Base-by-base conservation (phyloP, 1,140 invertebrate genomes). In the Drosophila orosa region DNA sequence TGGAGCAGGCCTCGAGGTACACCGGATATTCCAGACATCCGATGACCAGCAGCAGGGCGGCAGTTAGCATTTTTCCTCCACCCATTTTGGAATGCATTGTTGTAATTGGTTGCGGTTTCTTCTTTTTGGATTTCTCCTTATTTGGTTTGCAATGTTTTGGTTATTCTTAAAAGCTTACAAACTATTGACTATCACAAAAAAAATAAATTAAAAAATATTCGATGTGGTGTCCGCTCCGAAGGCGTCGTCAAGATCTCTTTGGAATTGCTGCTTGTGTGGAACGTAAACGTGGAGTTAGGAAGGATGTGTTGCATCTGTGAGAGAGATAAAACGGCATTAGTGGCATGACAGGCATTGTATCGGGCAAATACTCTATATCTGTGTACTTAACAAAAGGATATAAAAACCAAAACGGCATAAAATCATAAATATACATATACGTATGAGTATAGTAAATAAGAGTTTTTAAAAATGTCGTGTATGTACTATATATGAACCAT, bases 1-100 rank as follows among this genome's bases (percentile, higher is more conserved):
- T 96, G 91, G 96, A 97, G 93, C 96, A 97, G 82, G 95, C 95
- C 92, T 96, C 96, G 95, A 80, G 74, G 24, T 65, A 39, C 9
- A 37, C 50, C 31, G 78, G 82, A 50, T 62, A 79, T 42, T 72
- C 63, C 22, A 83, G 59, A 29, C 66, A 78, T 60, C 66, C 63
- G 15, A 87, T 40, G 56, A 80, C 17, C 58, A 86, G 27, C 48
- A 86, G 55, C 29, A 62, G 37, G 27, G 74, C 40, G 22, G 66
- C 37, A 25, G 66, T 57, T 62, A 78, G 27, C 45, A 68, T n/a
- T 39, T 73, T 40, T 50, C 80, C 40, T 86, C 57, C 40, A n/a
- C 24, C 31, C 62, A 62, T 68, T 67, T 52, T 67, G 65, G 67
- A 73, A 83, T 59, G 47, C 60, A 68, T 65, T 47, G 25, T 27